phyloP scores from a whole-genome alignment of 2,797 vertebrate species.

The Helostoma temminkii region DNA sequence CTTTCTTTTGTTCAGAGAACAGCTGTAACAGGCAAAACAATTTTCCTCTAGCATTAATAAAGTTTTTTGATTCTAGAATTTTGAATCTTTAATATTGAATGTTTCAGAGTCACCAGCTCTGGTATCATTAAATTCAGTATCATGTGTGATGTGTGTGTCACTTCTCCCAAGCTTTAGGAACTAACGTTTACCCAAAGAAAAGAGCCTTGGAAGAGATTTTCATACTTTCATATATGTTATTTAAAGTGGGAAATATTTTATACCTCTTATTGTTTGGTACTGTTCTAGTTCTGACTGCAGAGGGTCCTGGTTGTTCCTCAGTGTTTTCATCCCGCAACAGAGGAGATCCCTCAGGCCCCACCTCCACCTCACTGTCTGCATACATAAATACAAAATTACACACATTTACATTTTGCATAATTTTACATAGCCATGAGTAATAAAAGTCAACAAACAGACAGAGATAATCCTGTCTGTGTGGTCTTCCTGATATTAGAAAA shows the following conservation, averaged over 20 bases:
- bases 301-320: conserved; percentile 45
- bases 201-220: background rate
- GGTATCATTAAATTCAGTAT: too few relatives aligned
- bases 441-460: background rate
- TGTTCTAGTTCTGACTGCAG: conserved; percentile 54
- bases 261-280: conserved; percentile 74
- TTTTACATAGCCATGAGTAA: background rate
- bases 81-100: too few relatives aligned
- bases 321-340: conserved; percentile 36
- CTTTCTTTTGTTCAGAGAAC: too few relatives aligned
- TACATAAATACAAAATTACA: conserved; percentile 2
- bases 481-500: background rate
- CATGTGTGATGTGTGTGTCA: too few relatives aligned
- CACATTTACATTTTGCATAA: background rate
- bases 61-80: too few relatives aligned
- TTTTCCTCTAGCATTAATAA: too few relatives aligned
- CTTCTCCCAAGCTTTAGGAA: too few relatives aligned
- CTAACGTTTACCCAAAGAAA: too few relatives aligned
- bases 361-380: conserved; percentile 61
- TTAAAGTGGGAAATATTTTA: background rate
- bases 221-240: background rate
- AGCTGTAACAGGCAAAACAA: too few relatives aligned
- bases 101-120: too few relatives aligned
- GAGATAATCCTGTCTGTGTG: too few relatives aligned
- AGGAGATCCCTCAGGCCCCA: conserved; percentile 5